A percentile compares a stretch with the other conserved stretches of the same genome.
These are phyloP conservation scores for Heliornis fulica DNA, from an alignment of 2,113 vertebrate genomes.

Conservation along the genomic window DNA sequence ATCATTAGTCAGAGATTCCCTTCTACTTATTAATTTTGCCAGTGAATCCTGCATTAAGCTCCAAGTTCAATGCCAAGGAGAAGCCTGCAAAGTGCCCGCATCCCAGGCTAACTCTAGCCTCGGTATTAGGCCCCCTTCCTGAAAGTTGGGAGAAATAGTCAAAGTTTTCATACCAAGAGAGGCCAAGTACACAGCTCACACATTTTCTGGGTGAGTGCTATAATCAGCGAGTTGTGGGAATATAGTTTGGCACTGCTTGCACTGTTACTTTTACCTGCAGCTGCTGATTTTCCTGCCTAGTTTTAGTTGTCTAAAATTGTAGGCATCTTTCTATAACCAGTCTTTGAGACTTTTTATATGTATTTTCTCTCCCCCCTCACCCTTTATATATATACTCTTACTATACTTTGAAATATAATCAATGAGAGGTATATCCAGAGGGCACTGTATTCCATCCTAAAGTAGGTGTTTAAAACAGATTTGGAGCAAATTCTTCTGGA, in stretches of 20 bases:
- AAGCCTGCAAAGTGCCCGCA: background rate
- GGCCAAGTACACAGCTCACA: background rate
- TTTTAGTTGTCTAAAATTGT: background rate
- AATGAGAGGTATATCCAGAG: background rate
- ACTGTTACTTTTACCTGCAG: background rate
- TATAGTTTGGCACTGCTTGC: background rate
- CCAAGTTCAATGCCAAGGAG: background rate
- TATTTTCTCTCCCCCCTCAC: no score
- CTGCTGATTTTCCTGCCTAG: background rate
- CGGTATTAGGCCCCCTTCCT: background rate
- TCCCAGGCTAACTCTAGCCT: background rate
- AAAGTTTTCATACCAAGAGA: background rate
- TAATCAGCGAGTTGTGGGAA: background rate
- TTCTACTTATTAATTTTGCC: background rate
- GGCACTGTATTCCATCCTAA: background rate
- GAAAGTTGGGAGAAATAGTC: background rate
- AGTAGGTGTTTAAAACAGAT: background rate
- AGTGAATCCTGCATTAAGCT: background rate
- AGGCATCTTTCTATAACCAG: background rate
- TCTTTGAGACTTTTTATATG: background rate
- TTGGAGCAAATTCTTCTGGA: background rate
- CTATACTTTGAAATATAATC: no score
- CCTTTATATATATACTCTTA: no score
- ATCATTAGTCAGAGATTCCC: background rate
- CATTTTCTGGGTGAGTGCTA: background rate